Conservation (phyloP, 2,113 vertebrate species). For the Acanthochromis polyacanthus region DNA sequence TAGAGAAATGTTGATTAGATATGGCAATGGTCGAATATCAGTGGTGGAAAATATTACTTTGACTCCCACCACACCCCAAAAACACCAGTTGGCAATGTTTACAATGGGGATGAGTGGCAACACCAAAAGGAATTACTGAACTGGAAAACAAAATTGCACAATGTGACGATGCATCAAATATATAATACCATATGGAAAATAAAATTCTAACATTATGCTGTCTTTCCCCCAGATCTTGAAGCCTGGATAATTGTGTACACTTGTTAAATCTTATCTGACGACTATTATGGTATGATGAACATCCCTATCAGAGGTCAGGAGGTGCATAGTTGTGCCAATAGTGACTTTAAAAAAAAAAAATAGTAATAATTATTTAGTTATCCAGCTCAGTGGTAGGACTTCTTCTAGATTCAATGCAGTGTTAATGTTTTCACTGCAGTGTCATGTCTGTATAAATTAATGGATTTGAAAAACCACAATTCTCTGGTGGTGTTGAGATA, state of each 20-base stretch:
- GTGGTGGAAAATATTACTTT: conserved; percentile 6
- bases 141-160: conserved; percentile 4
- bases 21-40: conserved; percentile 40
- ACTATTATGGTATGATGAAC: too few relatives aligned
- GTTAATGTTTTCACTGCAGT: too few relatives aligned
- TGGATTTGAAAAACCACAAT: background rate
- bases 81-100: conserved; percentile 25
- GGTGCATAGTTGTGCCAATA: too few relatives aligned
- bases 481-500: background rate
- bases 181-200: background rate
- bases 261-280: too few relatives aligned
- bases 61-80: conserved; percentile 36
- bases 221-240: too few relatives aligned
- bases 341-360: too few relatives aligned
- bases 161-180: background rate
- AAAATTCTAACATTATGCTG: too few relatives aligned
- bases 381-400: too few relatives aligned
- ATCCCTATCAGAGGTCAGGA: too few relatives aligned
- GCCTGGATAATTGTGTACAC: too few relatives aligned
- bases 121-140: conserved; percentile 10
- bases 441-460: background rate
- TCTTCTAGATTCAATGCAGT: too few relatives aligned
- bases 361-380: too few relatives aligned
- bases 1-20: conserved; percentile 62
- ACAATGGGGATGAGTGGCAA: background rate